Conservation (phyloP, 1,140 invertebrate species). For the Copidosoma floridanum region DNA sequence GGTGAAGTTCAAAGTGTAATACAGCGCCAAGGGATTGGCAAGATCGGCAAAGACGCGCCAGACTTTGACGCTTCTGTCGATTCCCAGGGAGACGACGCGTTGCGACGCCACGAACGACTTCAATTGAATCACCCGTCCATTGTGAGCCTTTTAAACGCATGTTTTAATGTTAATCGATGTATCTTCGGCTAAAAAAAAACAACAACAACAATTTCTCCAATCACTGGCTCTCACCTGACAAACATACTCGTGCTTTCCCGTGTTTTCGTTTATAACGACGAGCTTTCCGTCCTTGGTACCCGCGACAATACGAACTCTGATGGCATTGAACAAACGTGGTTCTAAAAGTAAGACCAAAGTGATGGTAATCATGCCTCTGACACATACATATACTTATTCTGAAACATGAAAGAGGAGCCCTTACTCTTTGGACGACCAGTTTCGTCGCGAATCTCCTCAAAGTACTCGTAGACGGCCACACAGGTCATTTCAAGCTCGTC, state of each 20-base stretch:
- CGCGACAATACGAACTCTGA: conserved; percentile 28
- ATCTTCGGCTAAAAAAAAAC: no score
- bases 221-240: conserved; percentile 16
- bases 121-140: conserved; percentile 13
- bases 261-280: conserved; percentile 25
- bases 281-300: conserved; percentile 31
- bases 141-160: conserved; percentile 11
- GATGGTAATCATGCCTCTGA: no score
- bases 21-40: conserved; percentile 14
- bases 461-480: conserved; percentile 31
- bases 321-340: conserved; percentile 24
- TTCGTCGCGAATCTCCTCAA: conserved; percentile 25
- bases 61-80: conserved; percentile 32
- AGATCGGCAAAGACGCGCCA: conserved; percentile 33
- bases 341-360: conserved; percentile 5
- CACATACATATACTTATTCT: no score
- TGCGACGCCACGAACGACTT: neutral
- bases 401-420: no score
- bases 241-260: conserved; percentile 28
- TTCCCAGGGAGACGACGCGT: conserved; percentile 28
- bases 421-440: conserved; percentile 9
- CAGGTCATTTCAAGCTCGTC: conserved; percentile 29
- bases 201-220: no score
- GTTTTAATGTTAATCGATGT: no score
- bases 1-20: conserved; percentile 27